Base-by-base conservation (phyloP, 1,140 invertebrate genomes). In the Dreissena rostriformis region DNA sequence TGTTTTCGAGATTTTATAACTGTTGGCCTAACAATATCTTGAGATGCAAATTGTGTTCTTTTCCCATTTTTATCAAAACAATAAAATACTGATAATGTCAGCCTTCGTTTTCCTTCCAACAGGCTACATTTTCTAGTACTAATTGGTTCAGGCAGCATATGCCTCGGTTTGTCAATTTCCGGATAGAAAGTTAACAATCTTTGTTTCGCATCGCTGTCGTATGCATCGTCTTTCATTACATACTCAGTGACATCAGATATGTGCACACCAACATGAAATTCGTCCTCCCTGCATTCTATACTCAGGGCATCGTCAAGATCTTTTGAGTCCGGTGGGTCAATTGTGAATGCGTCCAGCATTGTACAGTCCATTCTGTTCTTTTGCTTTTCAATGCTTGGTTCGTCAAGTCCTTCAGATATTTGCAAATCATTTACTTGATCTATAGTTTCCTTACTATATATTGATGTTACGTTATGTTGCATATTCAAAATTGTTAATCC, bases 301-400 rank as follows among this genome's bases (percentile, higher is more conserved):
- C 99, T 98, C 0, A 99, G 93, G 0, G 98, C 98, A 94, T 99
- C 99, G 93, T 99, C 99, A 83, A 99, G 99, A 93, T 99, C 99
- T 15, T 98, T 99, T 92, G 98, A 99, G 6, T 97, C 98, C 6
- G 97, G 97, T 29, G 99, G 98, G 95, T 99, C 99, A 1, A 99
- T 98, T 0, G 97, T 99, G 91, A 98, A 99, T 28, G 71, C 24
- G 12, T 75, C 63, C 19, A 55, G n/a, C 39, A 53, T 65, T 12
- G 84, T 86, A 0, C 98, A 94, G 93, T 99, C 97, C n/a, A 95
- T 95, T 26, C 95, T 95, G 67, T 97, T 8, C 17, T 29, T 26
- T 57, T 57, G 51, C 53, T 57, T 51, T 4, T 55, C 24, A 52
- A 2, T 22, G 19, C 39, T 15, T 11, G 55, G 61, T 24, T 73